phyloP scores from a whole-genome alignment of 2,113 vertebrate species.

The Girardinichthys multiradiatus region DNA sequence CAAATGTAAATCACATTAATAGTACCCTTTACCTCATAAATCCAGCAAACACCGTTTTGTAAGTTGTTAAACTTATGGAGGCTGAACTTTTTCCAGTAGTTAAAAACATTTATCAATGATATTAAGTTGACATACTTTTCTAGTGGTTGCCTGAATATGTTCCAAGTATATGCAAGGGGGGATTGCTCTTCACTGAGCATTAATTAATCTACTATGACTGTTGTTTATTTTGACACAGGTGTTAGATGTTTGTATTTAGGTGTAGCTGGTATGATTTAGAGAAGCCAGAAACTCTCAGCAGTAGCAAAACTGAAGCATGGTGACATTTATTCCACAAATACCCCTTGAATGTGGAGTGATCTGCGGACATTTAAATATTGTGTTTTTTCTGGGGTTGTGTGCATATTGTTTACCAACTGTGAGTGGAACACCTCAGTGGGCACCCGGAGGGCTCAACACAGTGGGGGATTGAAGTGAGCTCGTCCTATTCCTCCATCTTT shows the following conservation, averaged over 20 bases:
- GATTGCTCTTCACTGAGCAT: not conserved
- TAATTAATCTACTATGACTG: not conserved
- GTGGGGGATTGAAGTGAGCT: constrained; percentile 57
- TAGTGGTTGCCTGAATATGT: not conserved
- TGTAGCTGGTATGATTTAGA: constrained; percentile 3
- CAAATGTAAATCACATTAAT: no score
- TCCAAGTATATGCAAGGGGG: not conserved
- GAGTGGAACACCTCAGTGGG: constrained; percentile 52
- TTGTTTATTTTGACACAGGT: not conserved
- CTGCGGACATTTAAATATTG: constrained; percentile 25
- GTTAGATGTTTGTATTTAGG: constrained; percentile 7
- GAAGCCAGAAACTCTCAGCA: not conserved
- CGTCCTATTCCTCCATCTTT: constrained; percentile 36
- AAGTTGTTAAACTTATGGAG: no score
- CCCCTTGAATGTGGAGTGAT: constrained; percentile 24
- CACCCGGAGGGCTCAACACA: constrained; percentile 61
- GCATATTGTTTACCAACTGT: constrained; percentile 38
- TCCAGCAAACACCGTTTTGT: no score
- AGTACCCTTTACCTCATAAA: no score
- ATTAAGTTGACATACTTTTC: not conserved
- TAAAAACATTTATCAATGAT: no score
- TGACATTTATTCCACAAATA: constrained; percentile 58
- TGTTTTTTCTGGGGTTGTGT: constrained; percentile 19
- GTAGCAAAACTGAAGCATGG: constrained; percentile 21
- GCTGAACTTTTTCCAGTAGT: no score